Conservation (phyloP, 2,113 vertebrate species). For the Hippocampus guttulatus region DNA sequence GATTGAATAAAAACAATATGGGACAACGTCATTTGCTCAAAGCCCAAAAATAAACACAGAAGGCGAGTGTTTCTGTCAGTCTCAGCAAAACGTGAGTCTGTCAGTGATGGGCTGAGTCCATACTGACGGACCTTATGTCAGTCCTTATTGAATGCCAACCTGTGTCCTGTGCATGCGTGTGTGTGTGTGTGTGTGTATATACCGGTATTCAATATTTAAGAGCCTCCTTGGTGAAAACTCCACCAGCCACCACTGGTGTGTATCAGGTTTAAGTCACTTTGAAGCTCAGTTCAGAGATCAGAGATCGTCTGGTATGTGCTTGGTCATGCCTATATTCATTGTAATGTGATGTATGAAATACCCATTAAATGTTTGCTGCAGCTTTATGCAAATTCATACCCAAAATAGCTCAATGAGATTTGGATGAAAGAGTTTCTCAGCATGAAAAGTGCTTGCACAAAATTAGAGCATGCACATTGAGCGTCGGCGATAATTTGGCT, state of each 20-base stretch:
- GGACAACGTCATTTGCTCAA: too few species aligned
- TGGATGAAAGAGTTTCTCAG: constrained; percentile 34
- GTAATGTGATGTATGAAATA: constrained; percentile 26
- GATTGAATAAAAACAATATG: too few species aligned
- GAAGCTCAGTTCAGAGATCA: constrained; percentile 29
- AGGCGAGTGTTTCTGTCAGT: too few species aligned
- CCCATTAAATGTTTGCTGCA: constrained; percentile 15
- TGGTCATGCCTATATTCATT: constrained; percentile 3
- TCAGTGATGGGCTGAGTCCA: too few species aligned
- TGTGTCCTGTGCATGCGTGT: too few species aligned
- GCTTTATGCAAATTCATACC: constrained; percentile 20
- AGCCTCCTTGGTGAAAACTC: too few species aligned
- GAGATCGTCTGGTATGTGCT: constrained; percentile 41
- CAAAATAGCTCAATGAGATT: constrained; percentile 46
- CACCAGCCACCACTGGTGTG: neutral
- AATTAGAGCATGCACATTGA: constrained; percentile 11
- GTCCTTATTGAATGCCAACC: too few species aligned
- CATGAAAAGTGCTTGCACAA: constrained; percentile 14
- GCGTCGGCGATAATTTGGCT: neutral
- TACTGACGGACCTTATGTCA: too few species aligned
- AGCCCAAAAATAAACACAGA: too few species aligned
- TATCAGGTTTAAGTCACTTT: constrained; percentile 31
- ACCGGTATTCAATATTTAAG: too few species aligned
- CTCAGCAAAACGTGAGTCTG: too few species aligned
- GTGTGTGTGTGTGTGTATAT: too few species aligned